These are phyloP conservation scores for Paradisaea rubra DNA, from an alignment of 2,113 vertebrate genomes.

Conservation along the genomic window DNA sequence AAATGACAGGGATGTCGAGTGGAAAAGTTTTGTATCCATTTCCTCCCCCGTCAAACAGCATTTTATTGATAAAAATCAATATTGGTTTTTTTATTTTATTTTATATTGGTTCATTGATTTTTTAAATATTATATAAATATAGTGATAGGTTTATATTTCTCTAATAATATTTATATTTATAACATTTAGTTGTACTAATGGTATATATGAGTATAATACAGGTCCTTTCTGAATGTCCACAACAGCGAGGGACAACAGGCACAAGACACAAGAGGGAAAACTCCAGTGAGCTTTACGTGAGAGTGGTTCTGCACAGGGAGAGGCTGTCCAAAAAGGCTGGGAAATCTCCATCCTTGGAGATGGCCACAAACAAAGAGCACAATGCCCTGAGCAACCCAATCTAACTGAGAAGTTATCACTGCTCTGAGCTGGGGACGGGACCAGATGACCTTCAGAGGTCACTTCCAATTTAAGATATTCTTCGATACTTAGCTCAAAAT, in stretches of 20 bases:
- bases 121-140: not conserved
- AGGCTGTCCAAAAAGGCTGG: not conserved
- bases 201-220: not conserved
- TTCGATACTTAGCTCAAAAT: not conserved
- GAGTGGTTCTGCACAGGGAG: not conserved
- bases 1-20: not conserved
- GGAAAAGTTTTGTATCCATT: not conserved
- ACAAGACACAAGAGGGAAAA: not conserved
- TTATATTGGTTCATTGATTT: not conserved
- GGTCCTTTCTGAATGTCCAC: not conserved
- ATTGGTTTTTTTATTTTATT: not conserved
- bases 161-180: not conserved
- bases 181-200: not conserved
- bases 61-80: not conserved
- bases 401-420: not conserved
- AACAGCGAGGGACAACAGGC: not conserved
- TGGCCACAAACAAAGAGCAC: not conserved
- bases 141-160: not conserved
- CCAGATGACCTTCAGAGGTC: not conserved
- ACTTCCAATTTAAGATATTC: not conserved
- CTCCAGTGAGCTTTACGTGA: not conserved
- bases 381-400: not conserved
- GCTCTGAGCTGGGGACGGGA: not conserved
- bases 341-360: not conserved
- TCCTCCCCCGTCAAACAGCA: not conserved